These are phyloP conservation scores for Cheilosia impressa DNA, from an alignment of 2,888 invertebrate species.

Conservation along the genomic window DNA sequence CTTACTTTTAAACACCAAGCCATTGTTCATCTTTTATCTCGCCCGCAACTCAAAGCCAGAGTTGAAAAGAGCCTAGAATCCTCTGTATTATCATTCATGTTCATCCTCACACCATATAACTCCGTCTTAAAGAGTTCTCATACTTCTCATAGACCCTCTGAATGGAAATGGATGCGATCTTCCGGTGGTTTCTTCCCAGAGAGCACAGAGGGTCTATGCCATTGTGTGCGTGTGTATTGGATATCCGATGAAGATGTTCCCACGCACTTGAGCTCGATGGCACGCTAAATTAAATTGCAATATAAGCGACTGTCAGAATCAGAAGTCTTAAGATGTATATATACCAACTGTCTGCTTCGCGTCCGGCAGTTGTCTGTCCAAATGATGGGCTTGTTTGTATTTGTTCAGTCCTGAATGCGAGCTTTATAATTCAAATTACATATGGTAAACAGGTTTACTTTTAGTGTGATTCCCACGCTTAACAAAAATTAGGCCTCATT, in stretches of 20 bases:
- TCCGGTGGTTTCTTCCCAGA: slow-evolving; percentile 50
- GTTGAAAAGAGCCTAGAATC: slow-evolving; percentile 17
- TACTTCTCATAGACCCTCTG: slow-evolving; percentile 16
- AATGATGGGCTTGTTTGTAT: slow-evolving; percentile 24
- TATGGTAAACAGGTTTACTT: slow-evolving; percentile 39
- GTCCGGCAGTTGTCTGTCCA: slow-evolving; percentile 49
- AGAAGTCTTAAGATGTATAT: slow-evolving; percentile 16
- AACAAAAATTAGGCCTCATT: slow-evolving; percentile 58
- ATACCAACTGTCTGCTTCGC: slow-evolving; percentile 15
- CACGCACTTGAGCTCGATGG: slow-evolving; percentile 49
- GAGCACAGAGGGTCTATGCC: background rate
- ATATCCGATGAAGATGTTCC: slow-evolving; percentile 51
- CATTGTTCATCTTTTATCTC: slow-evolving; percentile 6
- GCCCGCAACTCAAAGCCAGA: background rate
- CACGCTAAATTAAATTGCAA: slow-evolving; percentile 61
- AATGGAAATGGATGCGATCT: slow-evolving; percentile 35
- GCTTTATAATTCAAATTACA: slow-evolving; percentile 20
- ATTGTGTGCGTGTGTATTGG: slow-evolving; percentile 18
- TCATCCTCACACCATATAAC: slow-evolving; percentile 7
- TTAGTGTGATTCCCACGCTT: slow-evolving; percentile 63
- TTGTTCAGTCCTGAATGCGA: background rate
- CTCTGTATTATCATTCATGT: background rate
- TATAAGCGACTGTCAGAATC: slow-evolving; percentile 31
- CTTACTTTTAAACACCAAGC: background rate
- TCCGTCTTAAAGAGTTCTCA: slow-evolving; percentile 7